A percentile compares a stretch with the other conserved stretches of the same genome.
These are phyloP conservation scores for Anticlea derivata DNA, from an alignment of 2,888 invertebrate species.

Conservation along the genomic window DNA sequence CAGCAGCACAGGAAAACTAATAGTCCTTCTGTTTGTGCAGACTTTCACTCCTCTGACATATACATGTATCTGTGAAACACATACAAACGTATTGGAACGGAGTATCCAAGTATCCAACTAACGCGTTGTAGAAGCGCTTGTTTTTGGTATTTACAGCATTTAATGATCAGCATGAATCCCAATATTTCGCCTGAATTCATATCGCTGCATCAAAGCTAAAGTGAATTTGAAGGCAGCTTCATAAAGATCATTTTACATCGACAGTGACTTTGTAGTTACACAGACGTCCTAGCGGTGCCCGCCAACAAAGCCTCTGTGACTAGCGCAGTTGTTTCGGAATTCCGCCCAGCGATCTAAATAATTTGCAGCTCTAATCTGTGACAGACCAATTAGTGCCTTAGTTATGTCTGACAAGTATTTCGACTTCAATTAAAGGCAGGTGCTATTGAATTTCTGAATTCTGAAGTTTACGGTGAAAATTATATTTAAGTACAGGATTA, in stretches of 20 bases:
- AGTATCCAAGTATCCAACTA: not conserved
- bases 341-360: constrained; percentile 61
- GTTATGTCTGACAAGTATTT: constrained; percentile 32
- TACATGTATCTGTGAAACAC: not conserved
- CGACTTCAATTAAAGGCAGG: constrained; percentile 25
- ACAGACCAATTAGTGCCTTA: constrained; percentile 32
- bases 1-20: constrained; percentile 30
- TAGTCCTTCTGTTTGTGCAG: not conserved
- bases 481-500: not conserved
- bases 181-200: not conserved
- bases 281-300: constrained; percentile 45
- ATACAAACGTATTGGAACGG: not conserved
- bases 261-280: constrained; percentile 1
- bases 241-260: constrained; percentile 4
- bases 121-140: too few relatives aligned
- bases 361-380: constrained; percentile 48
- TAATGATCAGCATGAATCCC: too few relatives aligned
- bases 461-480: constrained; percentile 10
- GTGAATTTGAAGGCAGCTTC: not conserved
- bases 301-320: constrained; percentile 70
- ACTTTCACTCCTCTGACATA: constrained; percentile 5
- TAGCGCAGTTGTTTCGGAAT: constrained; percentile 64
- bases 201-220: not conserved
- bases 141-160: too few relatives aligned
- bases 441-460: constrained; percentile 21